Evolutionary conservation across 2,888 invertebrate genomes (phyloP), one percentile per base, ranked within the genome.

Genomic region (Caenorhabditis sp.): DNA sequence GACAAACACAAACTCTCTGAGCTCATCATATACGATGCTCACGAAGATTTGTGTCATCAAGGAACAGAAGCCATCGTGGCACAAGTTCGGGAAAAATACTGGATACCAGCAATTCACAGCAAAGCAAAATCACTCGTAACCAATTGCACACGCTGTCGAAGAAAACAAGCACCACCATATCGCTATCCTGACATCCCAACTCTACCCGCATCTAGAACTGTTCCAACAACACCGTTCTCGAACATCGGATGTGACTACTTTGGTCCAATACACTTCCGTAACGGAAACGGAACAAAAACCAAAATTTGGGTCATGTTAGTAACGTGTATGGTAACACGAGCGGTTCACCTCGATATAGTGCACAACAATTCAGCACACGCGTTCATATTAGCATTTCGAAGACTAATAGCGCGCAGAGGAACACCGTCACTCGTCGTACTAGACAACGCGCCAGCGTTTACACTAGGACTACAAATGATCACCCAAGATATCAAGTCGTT

Each of bases 351-450:
- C n/a, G 67, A 67, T 31, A 14, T 67, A 17, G 67, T 67, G 4
- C 50, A 52, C 23, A 21, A 63, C 57, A 59, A 63, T 12, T 26
- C 52, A 12, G 59, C 69, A 17, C 14, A 4, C 0, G 54, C 59
- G 21, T 69, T 69, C 36, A 49, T 69, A 4, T 25, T 59, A 14
- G 69, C 69, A 0, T 20, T 69, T 20, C 43, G 64, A 49, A 21
- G 69, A 21, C 31, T 61, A 17, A 38, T 70, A 17, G 54, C 64
- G 4, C 38, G 70, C 26, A 17, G 70, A 60, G 70, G 70, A 43
- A 50, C 62, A n/a, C 70, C 70, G 7, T 50, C 31, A 27, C 14
- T 23, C 12, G 53, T 65, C 1, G 53, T 61, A 1, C 23, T 60
- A 7, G 70, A 70, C 57, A 70, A 70, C 27, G 64, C 63, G 0